Evolutionary conservation across 1,140 invertebrate genomes (phyloP).

Genomic region (Caerostris extrusa): DNA sequence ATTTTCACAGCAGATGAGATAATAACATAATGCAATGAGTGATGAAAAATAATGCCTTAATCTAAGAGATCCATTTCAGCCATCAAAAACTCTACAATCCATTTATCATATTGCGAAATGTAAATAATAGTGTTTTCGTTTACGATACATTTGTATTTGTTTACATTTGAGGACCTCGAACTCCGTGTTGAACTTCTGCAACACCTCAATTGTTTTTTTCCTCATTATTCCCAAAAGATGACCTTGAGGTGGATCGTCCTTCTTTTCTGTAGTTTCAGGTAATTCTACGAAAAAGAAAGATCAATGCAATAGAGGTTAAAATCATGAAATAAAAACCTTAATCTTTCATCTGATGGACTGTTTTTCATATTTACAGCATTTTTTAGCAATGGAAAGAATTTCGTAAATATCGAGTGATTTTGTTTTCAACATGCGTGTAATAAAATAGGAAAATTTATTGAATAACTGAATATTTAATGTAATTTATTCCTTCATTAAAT

Average conservation of each 20-base stretch:
- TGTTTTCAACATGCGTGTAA: no score
- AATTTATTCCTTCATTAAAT: no score
- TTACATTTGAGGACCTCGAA: neutral
- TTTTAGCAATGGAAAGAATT: no score
- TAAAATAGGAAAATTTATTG: no score
- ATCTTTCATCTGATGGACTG: no score
- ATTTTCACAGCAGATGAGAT: no score
- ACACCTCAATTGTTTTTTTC: neutral
- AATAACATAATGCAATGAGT: no score
- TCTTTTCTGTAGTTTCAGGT: neutral
- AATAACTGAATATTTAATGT: no score
- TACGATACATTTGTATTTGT: neutral
- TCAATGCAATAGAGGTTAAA: neutral
- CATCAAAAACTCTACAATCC: neutral
- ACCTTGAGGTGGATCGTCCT: neutral
- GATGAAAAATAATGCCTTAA: no score
- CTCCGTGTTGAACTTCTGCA: neutral
- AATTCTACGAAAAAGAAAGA: neutral
- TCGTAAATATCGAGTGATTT: no score
- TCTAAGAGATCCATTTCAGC: neutral
- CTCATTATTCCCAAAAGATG: neutral
- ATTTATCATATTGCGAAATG: neutral
- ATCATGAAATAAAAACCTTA: neutral
- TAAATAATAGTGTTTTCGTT: neutral
- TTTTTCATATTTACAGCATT: no score